A percentile compares a stretch with the other conserved stretches of the same genome.
These are phyloP conservation scores for Riptortus pedestris DNA, from an alignment of 1,140 invertebrate species.

Conservation along the genomic window DNA sequence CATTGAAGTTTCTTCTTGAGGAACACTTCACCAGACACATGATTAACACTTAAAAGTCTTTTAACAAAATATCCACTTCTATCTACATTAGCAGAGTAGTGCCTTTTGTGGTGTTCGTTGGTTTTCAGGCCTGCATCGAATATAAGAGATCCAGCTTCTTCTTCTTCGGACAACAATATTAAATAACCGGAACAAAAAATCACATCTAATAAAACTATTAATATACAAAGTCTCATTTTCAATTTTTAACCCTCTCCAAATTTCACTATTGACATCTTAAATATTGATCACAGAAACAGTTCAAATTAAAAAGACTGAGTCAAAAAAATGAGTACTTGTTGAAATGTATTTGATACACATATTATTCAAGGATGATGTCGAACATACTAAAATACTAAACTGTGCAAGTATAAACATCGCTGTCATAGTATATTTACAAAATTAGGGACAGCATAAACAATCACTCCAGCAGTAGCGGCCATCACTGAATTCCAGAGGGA, in stretches of 20 bases:
- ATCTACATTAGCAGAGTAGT: conserved; percentile 51
- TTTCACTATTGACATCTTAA: conserved; percentile 16
- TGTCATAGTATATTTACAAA: conserved; percentile 10
- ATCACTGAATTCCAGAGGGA: conserved; percentile 18
- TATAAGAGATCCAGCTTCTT: conserved; percentile 54
- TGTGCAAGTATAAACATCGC: neutral
- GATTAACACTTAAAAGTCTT: conserved; percentile 61
- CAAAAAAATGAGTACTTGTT: neutral
- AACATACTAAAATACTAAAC: neutral
- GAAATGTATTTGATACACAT: neutral
- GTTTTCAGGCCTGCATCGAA: conserved; percentile 70
- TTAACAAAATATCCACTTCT: conserved; percentile 70
- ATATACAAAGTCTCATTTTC: conserved; percentile 10
- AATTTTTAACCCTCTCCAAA: conserved; percentile 6
- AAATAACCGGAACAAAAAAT: conserved; percentile 42
- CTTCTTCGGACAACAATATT: conserved; percentile 56
- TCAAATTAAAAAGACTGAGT: neutral
- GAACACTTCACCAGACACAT: conserved; percentile 59
- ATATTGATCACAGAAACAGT: conserved; percentile 6
- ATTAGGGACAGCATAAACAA: neutral
- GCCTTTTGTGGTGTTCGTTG: conserved; percentile 53
- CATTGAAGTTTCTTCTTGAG: conserved; percentile 62
- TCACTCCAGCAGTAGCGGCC: neutral
- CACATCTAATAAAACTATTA: conserved; percentile 7
- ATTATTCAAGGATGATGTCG: too few species aligned